Evolutionary conservation across 2,888 invertebrate genomes (phyloP), one percentile per base, ranked within the genome.

Genomic region (Ypsolopha scabrella): DNA sequence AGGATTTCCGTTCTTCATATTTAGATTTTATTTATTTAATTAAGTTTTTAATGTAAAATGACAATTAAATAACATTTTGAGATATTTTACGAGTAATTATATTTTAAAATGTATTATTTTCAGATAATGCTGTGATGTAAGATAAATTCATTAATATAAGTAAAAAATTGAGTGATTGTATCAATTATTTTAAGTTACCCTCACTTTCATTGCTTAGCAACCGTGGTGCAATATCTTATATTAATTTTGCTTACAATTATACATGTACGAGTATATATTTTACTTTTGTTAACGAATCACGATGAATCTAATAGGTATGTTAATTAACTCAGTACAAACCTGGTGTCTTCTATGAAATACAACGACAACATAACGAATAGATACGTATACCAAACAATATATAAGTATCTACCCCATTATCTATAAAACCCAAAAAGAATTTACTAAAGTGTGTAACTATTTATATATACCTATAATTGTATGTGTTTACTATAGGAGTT

Each of bases 111-210:
- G 78, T 64, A 41, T 41, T 33, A 33, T 80, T 81, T 81, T 83
- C 85, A 79, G 79, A 80, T 37, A 71, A 73, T 69, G 83, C 83
- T 85, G 85, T 85, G 85, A 85, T 85, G 80, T 83, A 80, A 80
- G 73, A 74, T 82, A 79, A 67, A 61, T 54, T 54, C 52, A 57
- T 44, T 13, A 14, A 14, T 44, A 9, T 44, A 6, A 14, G 14
- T 50, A 50, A 41, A 41, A n/a, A 34, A 39, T 41, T 14, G 13
- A 37, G 33, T 49, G 6, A 44, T 49, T 49, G 14, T 49, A 39
- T 38, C 39, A 24, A 49, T 49, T 37, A 35, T 39, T 13, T 11
- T 41, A 44, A 10, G 36, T 44, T 38, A 33, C n/a, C 11, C 2
- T 46, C 46, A 39, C 24, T 4, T 24, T 24, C 24, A 24, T 24